A percentile compares a stretch with the other conserved stretches of the same genome.
phyloP scores from a whole-genome alignment of 1,140 invertebrate genomes.

The Triops cancriformis region DNA sequence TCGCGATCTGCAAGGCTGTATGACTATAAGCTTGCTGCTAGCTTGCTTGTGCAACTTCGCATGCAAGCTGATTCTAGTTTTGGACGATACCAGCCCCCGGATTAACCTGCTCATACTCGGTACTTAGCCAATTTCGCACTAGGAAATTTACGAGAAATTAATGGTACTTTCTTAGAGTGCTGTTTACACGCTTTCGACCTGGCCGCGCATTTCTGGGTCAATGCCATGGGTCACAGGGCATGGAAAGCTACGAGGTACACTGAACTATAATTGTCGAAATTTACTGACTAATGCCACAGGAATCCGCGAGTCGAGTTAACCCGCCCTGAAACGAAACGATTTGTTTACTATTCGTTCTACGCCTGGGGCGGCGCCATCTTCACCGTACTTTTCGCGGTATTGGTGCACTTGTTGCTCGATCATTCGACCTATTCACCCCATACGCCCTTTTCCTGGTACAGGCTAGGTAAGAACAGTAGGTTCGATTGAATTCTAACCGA shows the following conservation, averaged over 20 bases:
- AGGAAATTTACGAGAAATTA: background rate
- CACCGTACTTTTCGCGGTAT: slow-evolving; percentile 60
- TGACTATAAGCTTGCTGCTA: slow-evolving; percentile 66
- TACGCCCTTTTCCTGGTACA: slow-evolving; percentile 26
- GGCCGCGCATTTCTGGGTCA: slow-evolving; percentile 73
- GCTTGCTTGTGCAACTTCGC: slow-evolving; percentile 67
- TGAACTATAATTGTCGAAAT: slow-evolving; percentile 3
- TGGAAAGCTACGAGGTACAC: slow-evolving; percentile 70
- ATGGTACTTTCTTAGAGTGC: slow-evolving; percentile 6
- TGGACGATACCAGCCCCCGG: slow-evolving; percentile 19
- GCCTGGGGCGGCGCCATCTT: slow-evolving; percentile 62
- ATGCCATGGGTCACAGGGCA: slow-evolving; percentile 71
- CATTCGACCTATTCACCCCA: slow-evolving; percentile 22
- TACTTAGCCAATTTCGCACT: background rate
- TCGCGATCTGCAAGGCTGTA: slow-evolving; percentile 69
- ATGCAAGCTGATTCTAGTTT: slow-evolving; percentile 35
- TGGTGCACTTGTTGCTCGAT: slow-evolving; percentile 71
- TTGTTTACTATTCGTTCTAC: slow-evolving; percentile 55
- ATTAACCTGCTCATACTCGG: background rate
- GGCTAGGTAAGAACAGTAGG: slow-evolving; percentile 19
- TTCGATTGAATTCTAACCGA: background rate
- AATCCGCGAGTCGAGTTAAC: slow-evolving; percentile 22
- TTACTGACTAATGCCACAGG: background rate
- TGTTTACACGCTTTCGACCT: slow-evolving; percentile 35
- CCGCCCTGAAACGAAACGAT: slow-evolving; percentile 23